Evolutionary conservation across 2,797 vertebrate genomes (phyloP), one percentile per base, ranked within the genome.

Genomic region (Hippopotamyrus pictus): DNA sequence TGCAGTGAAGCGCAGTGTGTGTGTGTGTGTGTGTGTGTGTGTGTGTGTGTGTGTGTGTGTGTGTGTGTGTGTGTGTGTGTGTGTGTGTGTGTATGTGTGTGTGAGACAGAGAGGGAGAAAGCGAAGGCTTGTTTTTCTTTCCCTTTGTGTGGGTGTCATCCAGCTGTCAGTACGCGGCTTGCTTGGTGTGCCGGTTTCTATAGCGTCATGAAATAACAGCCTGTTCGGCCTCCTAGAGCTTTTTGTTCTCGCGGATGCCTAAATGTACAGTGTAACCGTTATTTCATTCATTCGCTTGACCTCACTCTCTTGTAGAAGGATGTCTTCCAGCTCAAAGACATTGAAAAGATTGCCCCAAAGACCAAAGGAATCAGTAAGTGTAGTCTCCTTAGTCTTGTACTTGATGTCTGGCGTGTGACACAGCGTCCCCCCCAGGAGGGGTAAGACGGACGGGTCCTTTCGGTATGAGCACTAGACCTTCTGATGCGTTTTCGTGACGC

Each of bases 331-430:
- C 94, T 99, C 88, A 99, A 99, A 94, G 99, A 99, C 93, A 95
- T 99, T 83, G 99, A 99, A 95, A 99, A 99, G 96, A 99, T 99
- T 89, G 99, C 98, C 85, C 98, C 99, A 0, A 99, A 99, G 95
- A 93, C 97, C 89, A 99, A 99, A 94, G 98, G 98, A 90, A 99
- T 99, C 93, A 96, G 99, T 99, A 95, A 98, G 98, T 97, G 89
- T 87, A 89, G 33, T 62, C 14, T 48, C 85, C 33, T 33, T 41
- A 53, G 25, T 12, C 5, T 51, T 25, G 57, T 17, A 62, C 33
- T 14, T 87, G 17, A 37, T 37, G 14, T 41, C 14, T 19, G 17
- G 12, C 14, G 4, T 41, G 37, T 41, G 69, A 41, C 69, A 14
- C 37, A 0, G 14, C 6, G 5, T 2, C 3, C 29, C 33, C 65